Conservation (phyloP, 2,113 vertebrate genomes). For the Leucopsar rothschildi region DNA sequence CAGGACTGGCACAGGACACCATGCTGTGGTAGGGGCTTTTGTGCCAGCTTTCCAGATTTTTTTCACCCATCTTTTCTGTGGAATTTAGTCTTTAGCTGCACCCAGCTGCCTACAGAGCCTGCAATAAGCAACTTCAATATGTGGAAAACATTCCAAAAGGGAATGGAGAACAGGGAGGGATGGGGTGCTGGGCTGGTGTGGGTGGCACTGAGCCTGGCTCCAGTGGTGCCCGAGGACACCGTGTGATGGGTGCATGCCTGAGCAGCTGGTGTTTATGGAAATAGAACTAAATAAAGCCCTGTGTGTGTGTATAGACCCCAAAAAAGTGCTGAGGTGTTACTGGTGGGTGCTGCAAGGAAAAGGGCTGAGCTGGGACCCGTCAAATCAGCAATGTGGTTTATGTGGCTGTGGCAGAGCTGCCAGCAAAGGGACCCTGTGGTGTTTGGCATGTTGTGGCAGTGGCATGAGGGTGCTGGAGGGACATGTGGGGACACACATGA, state of each 20-base stretch:
- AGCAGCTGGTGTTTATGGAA: neutral
- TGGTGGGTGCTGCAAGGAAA: conserved; percentile 33
- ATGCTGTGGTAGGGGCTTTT: neutral
- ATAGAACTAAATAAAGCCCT: neutral
- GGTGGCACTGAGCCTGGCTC: neutral
- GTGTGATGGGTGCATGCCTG: rapidly evolving
- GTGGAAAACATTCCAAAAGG: neutral
- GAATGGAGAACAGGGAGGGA: neutral
- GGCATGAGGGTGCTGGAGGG: neutral
- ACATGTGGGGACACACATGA: neutral
- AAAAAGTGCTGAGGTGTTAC: conserved; percentile 18
- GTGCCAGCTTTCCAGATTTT: neutral
- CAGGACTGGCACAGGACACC: neutral
- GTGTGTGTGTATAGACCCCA: neutral
- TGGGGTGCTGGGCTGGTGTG: neutral
- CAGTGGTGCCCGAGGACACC: rapidly evolving
- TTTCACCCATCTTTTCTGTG: conserved; percentile 43
- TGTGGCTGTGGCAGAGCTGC: neutral
- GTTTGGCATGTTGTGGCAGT: neutral
- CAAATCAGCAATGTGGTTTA: conserved; percentile 36
- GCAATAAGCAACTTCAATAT: neutral
- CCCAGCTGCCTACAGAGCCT: neutral
- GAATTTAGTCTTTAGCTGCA: conserved; percentile 9
- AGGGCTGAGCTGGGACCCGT: conserved; percentile 10
- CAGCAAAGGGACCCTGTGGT: neutral